phyloP scores from a whole-genome alignment of 2,888 invertebrate species.

The Mamestra brassicae region DNA sequence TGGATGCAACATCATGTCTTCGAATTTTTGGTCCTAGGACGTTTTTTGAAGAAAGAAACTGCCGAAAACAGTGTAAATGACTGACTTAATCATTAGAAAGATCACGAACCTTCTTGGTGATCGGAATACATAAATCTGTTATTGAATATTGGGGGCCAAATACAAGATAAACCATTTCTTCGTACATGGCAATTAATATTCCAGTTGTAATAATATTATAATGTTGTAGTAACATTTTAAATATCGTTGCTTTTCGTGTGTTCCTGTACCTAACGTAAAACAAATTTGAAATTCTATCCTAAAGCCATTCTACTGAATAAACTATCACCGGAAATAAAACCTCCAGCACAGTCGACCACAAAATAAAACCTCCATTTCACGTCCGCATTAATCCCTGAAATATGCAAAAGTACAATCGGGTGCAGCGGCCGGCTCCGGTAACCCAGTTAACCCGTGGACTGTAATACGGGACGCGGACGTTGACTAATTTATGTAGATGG shows the following conservation, averaged over 20 bases:
- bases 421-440: slow-evolving; percentile 54
- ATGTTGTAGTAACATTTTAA: no score
- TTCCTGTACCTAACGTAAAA: no score
- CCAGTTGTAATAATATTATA: neutral
- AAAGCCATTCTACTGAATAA: neutral
- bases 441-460: slow-evolving; percentile 64
- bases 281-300: neutral
- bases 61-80: no score
- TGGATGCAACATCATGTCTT: no score
- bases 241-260: no score
- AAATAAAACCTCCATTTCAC: slow-evolving; percentile 20
- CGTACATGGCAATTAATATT: neutral
- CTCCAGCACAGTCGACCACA: neutral
- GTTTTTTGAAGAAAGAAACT: no score
- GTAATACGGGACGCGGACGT: slow-evolving; percentile 55
- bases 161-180: no score
- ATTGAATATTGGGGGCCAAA: neutral
- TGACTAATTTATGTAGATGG: slow-evolving; percentile 57
- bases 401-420: slow-evolving; percentile 48
- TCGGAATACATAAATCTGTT: neutral
- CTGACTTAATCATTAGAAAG: no score
- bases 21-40: no score
- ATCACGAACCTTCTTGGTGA: no score
- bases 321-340: neutral
- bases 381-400: slow-evolving; percentile 39